Evolutionary conservation across 2,113 vertebrate genomes (phyloP).

Genomic region (Epinephelus cyanopodus): DNA sequence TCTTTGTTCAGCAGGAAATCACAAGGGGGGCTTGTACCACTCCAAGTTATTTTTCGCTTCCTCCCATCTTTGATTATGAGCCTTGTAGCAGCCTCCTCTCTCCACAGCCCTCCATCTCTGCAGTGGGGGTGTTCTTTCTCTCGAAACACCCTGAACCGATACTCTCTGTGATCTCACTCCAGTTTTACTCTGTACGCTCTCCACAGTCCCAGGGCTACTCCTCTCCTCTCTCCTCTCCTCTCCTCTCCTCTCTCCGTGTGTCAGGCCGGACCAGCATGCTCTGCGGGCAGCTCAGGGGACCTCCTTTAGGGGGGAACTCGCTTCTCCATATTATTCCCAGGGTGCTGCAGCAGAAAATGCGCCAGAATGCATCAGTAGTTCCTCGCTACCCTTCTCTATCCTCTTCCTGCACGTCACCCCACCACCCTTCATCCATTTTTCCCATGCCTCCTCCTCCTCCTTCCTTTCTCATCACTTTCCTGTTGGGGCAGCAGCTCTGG

Average conservation of each 20-base stretch:
- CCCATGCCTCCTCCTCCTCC: slow-evolving; percentile 4
- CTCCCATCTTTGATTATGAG: slow-evolving; percentile 28
- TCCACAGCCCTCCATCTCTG: slow-evolving; percentile 34
- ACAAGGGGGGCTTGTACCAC: not conserved
- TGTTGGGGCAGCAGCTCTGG: slow-evolving; percentile 41
- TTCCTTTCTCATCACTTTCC: slow-evolving; percentile 47
- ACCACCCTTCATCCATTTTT: not conserved
- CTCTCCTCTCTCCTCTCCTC: not conserved
- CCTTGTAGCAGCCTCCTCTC: slow-evolving; percentile 25
- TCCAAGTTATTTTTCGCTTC: not conserved
- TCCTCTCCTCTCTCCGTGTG: not conserved
- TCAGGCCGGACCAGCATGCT: slow-evolving; percentile 42
- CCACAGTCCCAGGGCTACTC: slow-evolving; percentile 23
- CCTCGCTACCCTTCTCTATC: slow-evolving; percentile 27
- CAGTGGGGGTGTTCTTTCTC: slow-evolving; percentile 9
- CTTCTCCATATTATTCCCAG: slow-evolving; percentile 67
- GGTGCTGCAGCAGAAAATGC: slow-evolving; percentile 80
- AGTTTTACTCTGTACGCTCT: slow-evolving; percentile 31
- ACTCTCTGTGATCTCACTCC: slow-evolving; percentile 50
- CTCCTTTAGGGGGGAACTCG: slow-evolving; percentile 55
- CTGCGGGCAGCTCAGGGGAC: slow-evolving; percentile 57
- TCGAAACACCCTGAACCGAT: slow-evolving; percentile 27
- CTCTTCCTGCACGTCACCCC: slow-evolving; percentile 13
- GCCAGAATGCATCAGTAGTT: slow-evolving; percentile 76
- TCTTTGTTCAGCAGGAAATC: slow-evolving; percentile 22